Evolutionary conservation across 35 echinoderm and acorn worm species (phyloP).

Genomic region (Amphiura filiformis): DNA sequence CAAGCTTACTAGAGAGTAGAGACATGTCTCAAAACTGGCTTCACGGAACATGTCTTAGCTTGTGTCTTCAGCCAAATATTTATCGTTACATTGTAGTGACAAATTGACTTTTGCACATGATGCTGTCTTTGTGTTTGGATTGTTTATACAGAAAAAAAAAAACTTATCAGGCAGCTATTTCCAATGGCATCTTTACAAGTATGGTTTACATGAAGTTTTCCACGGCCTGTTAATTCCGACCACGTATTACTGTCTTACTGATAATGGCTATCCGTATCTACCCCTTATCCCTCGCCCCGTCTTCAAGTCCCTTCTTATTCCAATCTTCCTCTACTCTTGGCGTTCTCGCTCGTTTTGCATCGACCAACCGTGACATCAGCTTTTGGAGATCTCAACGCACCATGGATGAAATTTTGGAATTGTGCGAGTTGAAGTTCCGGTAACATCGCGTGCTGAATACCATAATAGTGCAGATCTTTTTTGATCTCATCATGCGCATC

Average conservation of each 20-base stretch:
- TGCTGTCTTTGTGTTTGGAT: too few species aligned
- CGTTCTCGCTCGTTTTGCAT: slow-evolving; percentile 13
- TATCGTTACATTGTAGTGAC: too few species aligned
- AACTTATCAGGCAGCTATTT: background rate
- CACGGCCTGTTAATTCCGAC: background rate
- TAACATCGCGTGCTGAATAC: background rate
- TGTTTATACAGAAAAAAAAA: too few species aligned
- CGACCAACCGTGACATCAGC: background rate
- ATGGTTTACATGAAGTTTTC: background rate
- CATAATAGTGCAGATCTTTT: background rate
- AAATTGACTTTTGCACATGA: too few species aligned
- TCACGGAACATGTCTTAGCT: too few species aligned
- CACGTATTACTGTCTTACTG: background rate
- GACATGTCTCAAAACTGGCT: too few species aligned
- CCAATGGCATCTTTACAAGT: background rate
- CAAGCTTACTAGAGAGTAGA: too few species aligned
- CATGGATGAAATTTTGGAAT: slow-evolving; percentile 15
- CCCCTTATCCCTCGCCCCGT: background rate
- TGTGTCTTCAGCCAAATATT: too few species aligned
- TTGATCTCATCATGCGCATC: background rate
- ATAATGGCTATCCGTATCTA: background rate
- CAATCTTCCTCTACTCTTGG: background rate
- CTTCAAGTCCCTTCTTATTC: background rate
- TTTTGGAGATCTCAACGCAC: background rate
- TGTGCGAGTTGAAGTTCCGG: background rate